Base-by-base conservation (phyloP, 1,140 invertebrate species). In the Zaprionus camerounensis region DNA sequence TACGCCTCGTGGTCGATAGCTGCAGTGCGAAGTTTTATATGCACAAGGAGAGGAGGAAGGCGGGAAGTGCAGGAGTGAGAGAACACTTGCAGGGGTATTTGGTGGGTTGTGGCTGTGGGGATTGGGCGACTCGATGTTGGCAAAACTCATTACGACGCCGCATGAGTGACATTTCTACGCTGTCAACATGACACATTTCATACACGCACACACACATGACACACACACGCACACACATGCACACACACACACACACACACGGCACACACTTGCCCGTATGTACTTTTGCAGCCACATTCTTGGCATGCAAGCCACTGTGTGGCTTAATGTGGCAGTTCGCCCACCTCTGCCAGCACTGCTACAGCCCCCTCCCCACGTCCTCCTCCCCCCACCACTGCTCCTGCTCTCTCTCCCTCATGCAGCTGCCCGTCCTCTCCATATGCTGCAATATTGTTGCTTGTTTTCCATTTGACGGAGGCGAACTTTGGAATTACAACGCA, bases 131-230 rank as follows among this genome's bases (percentile, higher is more conserved):
- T 63, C 49, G 44, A 75, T 75, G 77, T 79, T 75, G 77, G 77
- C 71, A 85, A 88, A 88, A 90, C 84, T 82, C 85, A 85, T 88
- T 88, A 90, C 85, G 75, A 81, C 80, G 85, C 71, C 81, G 76
- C 81, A 88, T 90, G 84, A 88, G 78, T 88, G 84, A 88, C 84
- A 90, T 85, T 90, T 88, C 84, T 70, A 81, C 81, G 81, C 71
- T 80, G 85, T 88, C 81, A 88, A 88, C 85, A 88, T 90, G 85
- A 88, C 85, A 90, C 86, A 85, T 88, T 88, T 90, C 81, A 85
- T 72, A 85, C 66, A 81, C 66, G 72, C 51, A 61, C 55, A 81
- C 64, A 78, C 44, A 85, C 59, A 68, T 11, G 28, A 0, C 34
- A 71, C 38, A 41, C 44, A 53, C n/a, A 31, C 20, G 62, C 20